Conservation (phyloP, 2,888 invertebrate genomes). For the Tubulanus polymorphus region DNA sequence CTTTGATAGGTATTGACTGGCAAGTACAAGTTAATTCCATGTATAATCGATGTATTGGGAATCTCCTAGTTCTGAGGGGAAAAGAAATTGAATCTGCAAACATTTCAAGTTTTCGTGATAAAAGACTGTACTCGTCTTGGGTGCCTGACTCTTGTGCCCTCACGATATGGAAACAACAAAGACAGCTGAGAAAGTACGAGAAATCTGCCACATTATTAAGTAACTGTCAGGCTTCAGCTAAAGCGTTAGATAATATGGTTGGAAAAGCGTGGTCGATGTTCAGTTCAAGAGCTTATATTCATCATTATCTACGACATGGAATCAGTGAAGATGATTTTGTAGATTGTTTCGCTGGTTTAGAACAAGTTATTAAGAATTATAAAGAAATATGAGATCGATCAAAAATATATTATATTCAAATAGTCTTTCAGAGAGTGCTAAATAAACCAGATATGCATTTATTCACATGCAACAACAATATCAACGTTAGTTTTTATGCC, state of each 20-base stretch:
- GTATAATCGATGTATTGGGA: slow-evolving; percentile 40
- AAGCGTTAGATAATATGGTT: slow-evolving; percentile 39
- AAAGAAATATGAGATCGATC: slow-evolving; percentile 30
- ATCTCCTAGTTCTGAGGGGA: slow-evolving; percentile 40
- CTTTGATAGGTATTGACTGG: slow-evolving; percentile 48
- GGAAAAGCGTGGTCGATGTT: slow-evolving; percentile 54
- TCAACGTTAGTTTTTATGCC: too few species aligned
- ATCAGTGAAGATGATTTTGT: slow-evolving; percentile 51
- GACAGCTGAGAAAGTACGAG: slow-evolving; percentile 45
- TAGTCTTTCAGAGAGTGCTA: too few species aligned
- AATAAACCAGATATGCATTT: too few species aligned
- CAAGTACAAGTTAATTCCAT: slow-evolving; percentile 31
- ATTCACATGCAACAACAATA: too few species aligned
- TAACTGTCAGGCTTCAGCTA: slow-evolving; percentile 45
- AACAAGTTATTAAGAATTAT: slow-evolving; percentile 50
- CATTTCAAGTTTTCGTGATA: slow-evolving; percentile 30
- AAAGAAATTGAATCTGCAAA: slow-evolving; percentile 32
- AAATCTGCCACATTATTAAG: slow-evolving; percentile 47
- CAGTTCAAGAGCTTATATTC: slow-evolving; percentile 51
- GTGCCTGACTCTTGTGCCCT: slow-evolving; percentile 27
- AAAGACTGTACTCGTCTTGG: slow-evolving; percentile 41
- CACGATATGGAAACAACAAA: slow-evolving; percentile 31
- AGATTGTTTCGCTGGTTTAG: slow-evolving; percentile 48
- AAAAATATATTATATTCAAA: too few species aligned
- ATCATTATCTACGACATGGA: slow-evolving; percentile 52